Conservation (phyloP, 1,140 invertebrate genomes). For the Brachionus asplanchnoidis region DNA sequence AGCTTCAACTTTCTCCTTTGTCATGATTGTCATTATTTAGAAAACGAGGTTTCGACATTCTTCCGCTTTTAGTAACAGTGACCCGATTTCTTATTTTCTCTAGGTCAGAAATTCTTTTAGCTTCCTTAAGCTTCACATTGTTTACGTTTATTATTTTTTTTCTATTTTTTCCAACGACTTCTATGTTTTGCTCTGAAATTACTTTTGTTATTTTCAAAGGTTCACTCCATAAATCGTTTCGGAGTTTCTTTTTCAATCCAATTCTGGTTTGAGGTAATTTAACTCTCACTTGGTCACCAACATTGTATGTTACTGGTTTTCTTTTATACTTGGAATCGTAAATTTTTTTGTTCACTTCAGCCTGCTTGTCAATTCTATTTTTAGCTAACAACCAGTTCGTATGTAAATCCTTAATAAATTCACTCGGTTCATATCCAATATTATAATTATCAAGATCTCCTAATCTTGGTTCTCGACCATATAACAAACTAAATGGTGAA, state of each 20-base stretch:
- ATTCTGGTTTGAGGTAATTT: neutral
- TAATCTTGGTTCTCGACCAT: slow-evolving; percentile 44
- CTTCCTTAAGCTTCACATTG: too few relatives aligned
- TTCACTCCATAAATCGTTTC: slow-evolving; percentile 24
- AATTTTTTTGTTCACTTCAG: neutral
- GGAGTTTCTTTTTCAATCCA: slow-evolving; percentile 3
- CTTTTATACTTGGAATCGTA: neutral
- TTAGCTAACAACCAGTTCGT: neutral
- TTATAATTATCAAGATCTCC: neutral
- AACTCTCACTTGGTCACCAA: neutral
- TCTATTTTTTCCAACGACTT: too few relatives aligned
- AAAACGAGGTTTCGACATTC: too few relatives aligned
- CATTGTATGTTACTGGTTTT: neutral
- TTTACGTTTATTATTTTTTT: too few relatives aligned
- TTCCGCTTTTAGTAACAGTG: too few relatives aligned
- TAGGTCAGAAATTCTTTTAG: too few relatives aligned
- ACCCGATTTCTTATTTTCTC: too few relatives aligned
- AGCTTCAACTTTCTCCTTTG: too few relatives aligned
- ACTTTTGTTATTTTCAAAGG: neutral
- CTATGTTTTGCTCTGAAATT: neutral
- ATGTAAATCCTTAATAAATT: neutral
- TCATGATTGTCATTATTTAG: too few relatives aligned
- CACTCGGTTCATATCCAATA: neutral
- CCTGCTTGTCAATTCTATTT: neutral
- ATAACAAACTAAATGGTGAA: slow-evolving; percentile 48